Percentiles rank a stretch among this genome's conserved stretches.
Evolutionary conservation across 1,140 invertebrate species (phyloP).

Genomic region (Bombus ignitus): DNA sequence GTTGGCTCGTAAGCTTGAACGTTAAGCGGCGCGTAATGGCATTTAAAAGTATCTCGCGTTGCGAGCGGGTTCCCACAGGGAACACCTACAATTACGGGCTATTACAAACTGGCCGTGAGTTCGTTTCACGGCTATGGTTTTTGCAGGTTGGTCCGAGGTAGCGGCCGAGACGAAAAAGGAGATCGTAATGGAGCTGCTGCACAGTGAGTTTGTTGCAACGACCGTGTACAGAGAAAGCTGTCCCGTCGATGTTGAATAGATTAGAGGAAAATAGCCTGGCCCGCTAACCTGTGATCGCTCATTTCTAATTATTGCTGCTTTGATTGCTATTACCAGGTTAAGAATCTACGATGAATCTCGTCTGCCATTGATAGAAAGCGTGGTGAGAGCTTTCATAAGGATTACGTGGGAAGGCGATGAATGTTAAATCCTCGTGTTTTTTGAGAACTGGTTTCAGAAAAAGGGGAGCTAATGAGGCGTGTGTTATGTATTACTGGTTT

Average conservation of each 20-base stretch:
- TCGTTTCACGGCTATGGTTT: conserved; percentile 10
- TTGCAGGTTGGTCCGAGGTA: not conserved
- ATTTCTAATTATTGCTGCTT: conserved; percentile 47
- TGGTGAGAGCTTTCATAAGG: conserved; percentile 6
- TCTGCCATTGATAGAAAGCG: conserved; percentile 40
- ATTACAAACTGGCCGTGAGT: conserved; percentile 16
- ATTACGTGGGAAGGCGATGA: conserved; percentile 21
- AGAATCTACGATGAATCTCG: conserved; percentile 28
- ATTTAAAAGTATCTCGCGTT: conserved; percentile 27
- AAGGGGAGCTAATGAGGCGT: too few relatives aligned
- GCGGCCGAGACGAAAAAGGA: not conserved
- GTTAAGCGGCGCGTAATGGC: conserved; percentile 28
- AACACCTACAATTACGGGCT: conserved; percentile 37
- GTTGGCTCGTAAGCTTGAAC: not conserved
- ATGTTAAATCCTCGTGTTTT: not conserved
- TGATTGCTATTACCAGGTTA: conserved; percentile 39
- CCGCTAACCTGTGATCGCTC: conserved; percentile 32
- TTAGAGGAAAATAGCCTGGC: not conserved
- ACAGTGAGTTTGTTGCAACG: not conserved
- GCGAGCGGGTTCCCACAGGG: conserved; percentile 12
- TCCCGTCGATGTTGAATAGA: not conserved
- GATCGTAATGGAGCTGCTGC: not conserved
- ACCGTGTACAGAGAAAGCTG: conserved; percentile 49
- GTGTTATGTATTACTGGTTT: too few relatives aligned
- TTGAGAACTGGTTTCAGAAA: not conserved